Base-by-base conservation (phyloP, 2,888 invertebrate species). In the Thysanoteuthis rhombus region DNA sequence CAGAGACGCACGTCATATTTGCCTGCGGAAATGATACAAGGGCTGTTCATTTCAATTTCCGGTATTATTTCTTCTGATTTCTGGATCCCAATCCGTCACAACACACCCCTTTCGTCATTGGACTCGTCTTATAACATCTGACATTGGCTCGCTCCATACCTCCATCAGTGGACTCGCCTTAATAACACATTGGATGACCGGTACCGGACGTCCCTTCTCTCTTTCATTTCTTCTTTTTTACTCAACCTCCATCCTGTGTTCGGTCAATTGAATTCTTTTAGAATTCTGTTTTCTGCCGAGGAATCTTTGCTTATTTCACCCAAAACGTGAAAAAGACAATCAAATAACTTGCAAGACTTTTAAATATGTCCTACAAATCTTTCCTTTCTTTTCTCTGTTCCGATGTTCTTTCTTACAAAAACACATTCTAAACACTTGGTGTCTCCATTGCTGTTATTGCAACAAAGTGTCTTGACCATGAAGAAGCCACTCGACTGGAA, bases 11-110 rank as follows among this genome's bases (percentile, higher is more conserved):
- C 75, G n/a, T 75, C 75, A 75, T 75, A 75, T 75, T 75, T 75
- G 75, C 75, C n/a, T n/a, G 75, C 75, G 75, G 75, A 75, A 75
- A 75, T 75, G 75, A 75, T 75, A 75, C 75, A 75, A 75, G 75
- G n/a, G 75, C 75, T 75, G 75, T 75, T 75, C 75, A 75, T 75
- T 75, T 75, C 75, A 75, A 75, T 75, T 75, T 75, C 75, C 75
- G 75, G 75, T 75, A 75, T 75, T 75, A 75, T 75, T 75, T 75
- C 75, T 75, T 4, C 16, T 75, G 75, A 36, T 75, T 75, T 75
- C 75, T 75, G 75, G 75, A 75, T 75, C 58, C 25, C 25, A 58
- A 58, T 58, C 75, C 75, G n/a, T 75, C 75, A 75, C 75, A 75
- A 75, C 75, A 75, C 75, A 75, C 36, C 75, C n/a, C 75, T n/a